These are phyloP conservation scores for Notocelia uddmanniana DNA, from an alignment of 2,888 invertebrate species.

Conservation along the genomic window DNA sequence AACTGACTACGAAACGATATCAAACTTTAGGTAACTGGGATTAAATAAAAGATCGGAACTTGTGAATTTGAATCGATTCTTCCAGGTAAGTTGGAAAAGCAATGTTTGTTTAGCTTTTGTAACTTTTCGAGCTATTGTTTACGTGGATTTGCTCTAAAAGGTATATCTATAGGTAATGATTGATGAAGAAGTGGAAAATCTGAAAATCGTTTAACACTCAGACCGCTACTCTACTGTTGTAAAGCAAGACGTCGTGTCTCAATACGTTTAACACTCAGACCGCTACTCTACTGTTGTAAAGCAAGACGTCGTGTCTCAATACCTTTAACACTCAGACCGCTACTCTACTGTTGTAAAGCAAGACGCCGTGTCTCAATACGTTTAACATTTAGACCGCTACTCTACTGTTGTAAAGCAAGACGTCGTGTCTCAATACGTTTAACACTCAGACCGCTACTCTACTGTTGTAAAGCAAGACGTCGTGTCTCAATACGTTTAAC, in stretches of 20 bases:
- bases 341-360: neutral
- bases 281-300: neutral
- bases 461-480: too few relatives aligned
- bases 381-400: neutral
- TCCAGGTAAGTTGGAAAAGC: neutral
- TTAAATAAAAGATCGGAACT: conserved; percentile 7
- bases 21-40: conserved; percentile 9
- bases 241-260: neutral
- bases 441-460: too few relatives aligned
- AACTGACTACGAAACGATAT: neutral
- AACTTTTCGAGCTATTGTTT: neutral
- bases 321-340: neutral
- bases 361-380: neutral
- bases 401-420: neutral
- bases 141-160: neutral
- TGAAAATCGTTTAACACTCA: neutral
- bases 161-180: neutral
- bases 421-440: neutral
- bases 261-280: neutral
- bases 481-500: too few relatives aligned
- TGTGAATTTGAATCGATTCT: neutral
- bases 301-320: neutral
- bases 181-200: neutral
- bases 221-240: neutral
- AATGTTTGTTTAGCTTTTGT: neutral